Base-by-base conservation (phyloP, 2,797 vertebrate genomes). In the Galago senegalensis region DNA sequence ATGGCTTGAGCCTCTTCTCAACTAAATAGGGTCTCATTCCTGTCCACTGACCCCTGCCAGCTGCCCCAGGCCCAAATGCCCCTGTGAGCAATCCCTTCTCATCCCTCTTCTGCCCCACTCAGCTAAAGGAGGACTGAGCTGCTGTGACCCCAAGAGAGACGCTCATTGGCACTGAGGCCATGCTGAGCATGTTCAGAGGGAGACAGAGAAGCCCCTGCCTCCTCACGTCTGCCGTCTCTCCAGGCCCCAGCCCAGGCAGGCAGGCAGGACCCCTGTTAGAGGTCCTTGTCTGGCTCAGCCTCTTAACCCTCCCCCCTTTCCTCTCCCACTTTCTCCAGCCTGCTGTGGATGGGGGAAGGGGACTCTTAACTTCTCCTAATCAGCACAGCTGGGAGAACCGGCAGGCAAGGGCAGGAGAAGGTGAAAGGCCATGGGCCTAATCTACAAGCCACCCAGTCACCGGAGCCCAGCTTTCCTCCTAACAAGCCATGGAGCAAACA, bases 401-500 rank as follows among this genome's bases (percentile, higher is more conserved):
- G 86, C 97, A 95, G 96, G 88, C 94, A 0, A 91, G 96, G 97
- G 0, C 91, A 98, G 97, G 97, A 97, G 89, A 94, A 91, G 98
- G 98, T 98, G 98, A 98, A 98, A 98, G 98, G 98, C 97, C 98
- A 97, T 1, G 58, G 0, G 91, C 94, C 97, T 98, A 96, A 97
- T 98, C 97, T 97, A 49, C 94, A 94, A 98, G 97, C 98, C 98
- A 98, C 98, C 98, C 98, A 98, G 98, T 94, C 96, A 98, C 98
- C 97, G 98, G 98, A 97, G 97, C 97, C 96, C 93, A 95, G 98
- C 97, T 97, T 98, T 83, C 94, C 97, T 98, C 97, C 98, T 98
- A 98, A 98, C 98, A 98, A 98, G 98, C 98, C 98, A 98, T 98
- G 98, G 98, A 98, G 98, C 98, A 98, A 98, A 98, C 98, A 98